Evolutionary conservation across 2,888 invertebrate species (phyloP), one percentile per base, ranked within the genome.

Genomic region (Prostheceraeus crozeri): DNA sequence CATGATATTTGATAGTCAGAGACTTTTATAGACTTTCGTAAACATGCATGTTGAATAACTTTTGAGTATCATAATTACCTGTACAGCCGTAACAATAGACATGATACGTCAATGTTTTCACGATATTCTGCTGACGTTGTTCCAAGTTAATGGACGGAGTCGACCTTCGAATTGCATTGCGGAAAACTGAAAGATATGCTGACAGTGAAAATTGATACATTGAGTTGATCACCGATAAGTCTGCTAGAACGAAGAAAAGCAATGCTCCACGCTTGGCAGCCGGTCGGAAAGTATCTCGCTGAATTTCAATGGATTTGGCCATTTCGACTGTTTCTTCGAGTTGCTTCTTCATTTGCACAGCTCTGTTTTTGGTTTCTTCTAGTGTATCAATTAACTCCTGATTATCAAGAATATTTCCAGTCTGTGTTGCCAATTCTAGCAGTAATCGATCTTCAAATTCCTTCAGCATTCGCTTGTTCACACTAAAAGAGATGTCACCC

Each of bases 351-450:
- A 62, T 59, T 53, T 61, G 30, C 11, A 45, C 58, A 35, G 51
- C 53, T 33, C 56, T 55, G 23, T 35, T 23, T 53, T 63, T 63
- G 4, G 62, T 63, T 21, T 63, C 57, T 58, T 63, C 63, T 1
- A 63, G 48, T n/a, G 63, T 63, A 11, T 62, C 53, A 4, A 63
- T 52, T 14, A 63, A 59, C 19, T 63, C 63, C 33, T 45, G 33
- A 53, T 63, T 63, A 25, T 63, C 63, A 6, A 63, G 48, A 52
- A 63, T 63, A 45, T 63, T 63, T n/a, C 63, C 63, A 40, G 62
- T 58, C 25, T 63, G 57, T 14, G 61, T 63, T 6, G 57, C 58
- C 2, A 63, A 33, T 46, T 63, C 63, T 19, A 63, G 19, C 11
- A 63, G 54, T 2, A 63, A 35, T 21, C 45, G 35, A 33, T 63